Evolutionary conservation across 1,140 invertebrate species (phyloP).

Genomic region (Aleiodes sp.): DNA sequence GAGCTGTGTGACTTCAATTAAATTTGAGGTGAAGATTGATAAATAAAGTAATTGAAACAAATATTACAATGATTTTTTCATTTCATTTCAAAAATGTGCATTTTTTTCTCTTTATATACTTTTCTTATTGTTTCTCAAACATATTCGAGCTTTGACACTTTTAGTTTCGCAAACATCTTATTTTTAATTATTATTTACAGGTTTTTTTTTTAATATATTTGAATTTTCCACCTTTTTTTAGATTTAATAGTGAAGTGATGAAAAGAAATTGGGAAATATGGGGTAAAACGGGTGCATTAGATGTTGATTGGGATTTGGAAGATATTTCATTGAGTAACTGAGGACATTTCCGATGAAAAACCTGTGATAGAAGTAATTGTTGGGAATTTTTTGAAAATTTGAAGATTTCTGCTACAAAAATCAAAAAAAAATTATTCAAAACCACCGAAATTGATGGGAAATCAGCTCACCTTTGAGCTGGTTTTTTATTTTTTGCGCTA

Average conservation of each 20-base stretch:
- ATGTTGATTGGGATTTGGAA: no score
- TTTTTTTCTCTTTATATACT: conserved; percentile 1
- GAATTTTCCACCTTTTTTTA: background rate
- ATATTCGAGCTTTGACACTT: conserved; percentile 14
- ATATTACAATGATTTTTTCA: background rate
- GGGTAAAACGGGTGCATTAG: no score
- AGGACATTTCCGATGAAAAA: no score
- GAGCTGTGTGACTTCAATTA: background rate
- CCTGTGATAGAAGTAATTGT: no score
- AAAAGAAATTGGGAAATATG: background rate
- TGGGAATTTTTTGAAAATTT: no score
- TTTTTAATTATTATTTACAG: conserved; percentile 22
- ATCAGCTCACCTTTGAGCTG: no score
- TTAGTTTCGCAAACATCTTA: background rate
- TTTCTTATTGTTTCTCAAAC: background rate
- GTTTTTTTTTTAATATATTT: background rate
- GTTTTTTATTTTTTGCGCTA: no score
- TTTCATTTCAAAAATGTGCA: conserved; percentile 17
- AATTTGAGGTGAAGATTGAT: background rate
- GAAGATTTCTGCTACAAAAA: no score
- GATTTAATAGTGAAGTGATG: background rate
- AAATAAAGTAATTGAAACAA: conserved; percentile 4
- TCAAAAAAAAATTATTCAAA: no score
- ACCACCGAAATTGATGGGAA: no score
- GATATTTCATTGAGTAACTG: no score